Evolutionary conservation across 1,140 invertebrate genomes (phyloP).

Genomic region (Plectrocnemia conspersa): DNA sequence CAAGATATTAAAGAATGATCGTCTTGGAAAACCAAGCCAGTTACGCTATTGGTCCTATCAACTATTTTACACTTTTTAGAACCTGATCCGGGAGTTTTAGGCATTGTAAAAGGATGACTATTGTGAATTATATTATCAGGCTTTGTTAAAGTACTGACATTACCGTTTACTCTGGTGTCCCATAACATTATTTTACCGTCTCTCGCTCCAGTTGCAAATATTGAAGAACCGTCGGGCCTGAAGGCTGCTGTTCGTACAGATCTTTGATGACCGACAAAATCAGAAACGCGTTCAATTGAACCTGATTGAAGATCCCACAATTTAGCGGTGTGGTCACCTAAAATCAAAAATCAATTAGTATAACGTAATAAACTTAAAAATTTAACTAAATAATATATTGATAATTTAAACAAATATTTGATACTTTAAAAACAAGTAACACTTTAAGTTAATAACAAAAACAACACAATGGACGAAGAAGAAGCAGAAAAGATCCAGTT

Average conservation of each 20-base stretch:
- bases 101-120: conserved; percentile 52
- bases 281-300: conserved; percentile 45
- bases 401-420: not conserved
- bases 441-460: no score
- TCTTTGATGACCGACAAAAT: conserved; percentile 68
- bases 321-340: conserved; percentile 73
- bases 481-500: no score
- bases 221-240: conserved; percentile 59
- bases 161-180: conserved; percentile 63
- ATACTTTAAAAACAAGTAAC: no score
- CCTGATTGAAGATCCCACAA: conserved; percentile 63
- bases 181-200: conserved; percentile 81
- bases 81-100: conserved; percentile 49
- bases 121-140: conserved; percentile 61
- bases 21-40: conserved; percentile 74
- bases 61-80: conserved; percentile 40
- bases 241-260: conserved; percentile 77
- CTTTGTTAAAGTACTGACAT: conserved; percentile 45
- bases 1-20: conserved; percentile 72
- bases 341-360: conserved; percentile 20
- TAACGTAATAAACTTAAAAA: conserved; percentile 14
- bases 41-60: conserved; percentile 62
- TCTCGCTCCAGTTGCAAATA: conserved; percentile 79
- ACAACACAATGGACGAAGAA: no score
- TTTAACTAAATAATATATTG: not conserved